Percentiles rank a stretch among this genome's conserved stretches.
Conservation (phyloP, 64 coral and sea anemone species). For the Stichodactyla helianthus region DNA sequence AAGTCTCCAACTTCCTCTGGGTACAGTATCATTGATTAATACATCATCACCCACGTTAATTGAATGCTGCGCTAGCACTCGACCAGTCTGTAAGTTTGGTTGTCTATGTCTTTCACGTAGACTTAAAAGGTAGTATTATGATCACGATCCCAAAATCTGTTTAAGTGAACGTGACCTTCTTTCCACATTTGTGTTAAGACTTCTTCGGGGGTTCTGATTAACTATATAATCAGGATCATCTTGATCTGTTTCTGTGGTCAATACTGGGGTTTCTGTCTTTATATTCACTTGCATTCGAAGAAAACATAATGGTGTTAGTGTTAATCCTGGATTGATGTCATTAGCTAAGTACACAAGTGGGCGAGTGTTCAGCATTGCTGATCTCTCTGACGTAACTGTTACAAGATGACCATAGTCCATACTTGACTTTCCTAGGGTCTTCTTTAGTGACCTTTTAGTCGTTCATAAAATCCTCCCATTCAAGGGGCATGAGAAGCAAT, state of each 20-base stretch:
- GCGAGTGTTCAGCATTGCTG: slow-evolving; percentile 26
- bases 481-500: background rate
- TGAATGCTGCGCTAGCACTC: too few species aligned
- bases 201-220: too few species aligned
- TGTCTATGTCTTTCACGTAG: too few species aligned
- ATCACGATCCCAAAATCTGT: too few species aligned
- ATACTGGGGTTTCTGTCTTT: slow-evolving; percentile 14
- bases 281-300: slow-evolving; percentile 10
- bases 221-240: slow-evolving; percentile 28
- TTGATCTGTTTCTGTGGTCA: background rate
- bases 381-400: background rate
- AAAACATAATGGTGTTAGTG: slow-evolving; percentile 13
- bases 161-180: too few species aligned
- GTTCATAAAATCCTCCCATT: slow-evolving; percentile 17
- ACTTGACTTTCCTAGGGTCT: slow-evolving; percentile 15
- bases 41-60: background rate
- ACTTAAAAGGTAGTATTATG: too few species aligned
- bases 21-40: slow-evolving; percentile 21
- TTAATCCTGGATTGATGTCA: slow-evolving; percentile 16
- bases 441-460: background rate
- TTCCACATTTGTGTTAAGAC: too few species aligned
- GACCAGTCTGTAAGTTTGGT: too few species aligned
- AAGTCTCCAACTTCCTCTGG: slow-evolving; percentile 32
- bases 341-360: slow-evolving; percentile 25
- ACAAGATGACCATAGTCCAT: background rate